Evolutionary conservation across 2,113 vertebrate genomes (phyloP).

Genomic region (Megaptera novaeangliae): DNA sequence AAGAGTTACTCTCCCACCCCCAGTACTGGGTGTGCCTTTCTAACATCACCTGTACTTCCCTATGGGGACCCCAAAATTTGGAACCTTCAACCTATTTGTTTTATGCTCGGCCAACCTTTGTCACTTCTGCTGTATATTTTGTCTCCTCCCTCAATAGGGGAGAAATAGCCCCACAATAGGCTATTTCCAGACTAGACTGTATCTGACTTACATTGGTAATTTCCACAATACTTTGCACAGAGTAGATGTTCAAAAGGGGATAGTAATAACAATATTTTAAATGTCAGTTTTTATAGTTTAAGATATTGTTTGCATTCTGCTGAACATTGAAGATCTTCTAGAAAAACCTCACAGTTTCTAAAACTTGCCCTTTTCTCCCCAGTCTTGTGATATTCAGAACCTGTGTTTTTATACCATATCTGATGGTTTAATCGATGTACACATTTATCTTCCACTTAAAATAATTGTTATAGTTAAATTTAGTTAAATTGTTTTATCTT

Average conservation of each 20-base stretch:
- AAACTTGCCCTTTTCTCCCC: neutral
- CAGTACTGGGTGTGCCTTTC: neutral
- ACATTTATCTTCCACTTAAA: conserved; percentile 44
- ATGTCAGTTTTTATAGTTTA: neutral
- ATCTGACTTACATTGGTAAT: neutral
- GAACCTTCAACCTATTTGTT: neutral
- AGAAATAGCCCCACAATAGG: too few species aligned
- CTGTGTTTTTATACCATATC: neutral
- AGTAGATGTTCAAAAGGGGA: neutral
- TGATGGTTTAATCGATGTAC: neutral
- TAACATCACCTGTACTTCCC: neutral
- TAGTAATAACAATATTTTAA: neutral
- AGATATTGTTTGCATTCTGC: neutral
- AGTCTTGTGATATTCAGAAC: neutral
- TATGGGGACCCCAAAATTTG: neutral
- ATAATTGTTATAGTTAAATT: conserved; percentile 52
- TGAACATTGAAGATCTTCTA: neutral
- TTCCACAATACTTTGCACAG: neutral
- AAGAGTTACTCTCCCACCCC: neutral
- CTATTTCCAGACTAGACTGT: neutral
- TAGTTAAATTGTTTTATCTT: neutral
- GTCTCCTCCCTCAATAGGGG: neutral
- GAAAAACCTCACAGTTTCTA: neutral
- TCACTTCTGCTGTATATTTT: neutral
- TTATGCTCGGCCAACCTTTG: neutral